phyloP scores from a whole-genome alignment of 2,888 invertebrate genomes.

The Orchesella flavescens region DNA sequence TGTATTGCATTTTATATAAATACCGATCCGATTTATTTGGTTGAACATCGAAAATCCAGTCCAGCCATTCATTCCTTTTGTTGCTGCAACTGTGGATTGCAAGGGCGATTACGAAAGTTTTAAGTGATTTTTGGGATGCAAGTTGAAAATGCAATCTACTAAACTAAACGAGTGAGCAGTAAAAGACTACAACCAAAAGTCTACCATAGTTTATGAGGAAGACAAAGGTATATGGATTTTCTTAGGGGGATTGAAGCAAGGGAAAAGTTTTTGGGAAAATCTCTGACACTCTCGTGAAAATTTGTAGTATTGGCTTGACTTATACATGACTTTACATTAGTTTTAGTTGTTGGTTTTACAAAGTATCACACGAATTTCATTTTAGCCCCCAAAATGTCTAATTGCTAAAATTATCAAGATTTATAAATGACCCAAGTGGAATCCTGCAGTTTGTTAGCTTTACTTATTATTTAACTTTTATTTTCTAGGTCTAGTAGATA shows the following conservation, averaged over 20 bases:
- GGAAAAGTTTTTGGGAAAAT: too few species aligned
- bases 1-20: too few species aligned
- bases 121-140: constrained; percentile 16
- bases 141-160: constrained; percentile 2
- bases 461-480: background rate
- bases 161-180: background rate
- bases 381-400: constrained; percentile 3
- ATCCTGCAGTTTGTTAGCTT: constrained; percentile 2
- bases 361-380: background rate
- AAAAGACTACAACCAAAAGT: background rate
- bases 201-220: background rate
- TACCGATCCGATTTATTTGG: background rate
- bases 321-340: too few species aligned
- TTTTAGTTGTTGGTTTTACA: too few species aligned
- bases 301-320: too few species aligned
- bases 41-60: background rate
- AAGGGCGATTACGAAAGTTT: constrained; percentile 30
- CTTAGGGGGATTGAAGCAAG: background rate
- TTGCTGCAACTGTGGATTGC: background rate
- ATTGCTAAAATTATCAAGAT: constrained; percentile 36
- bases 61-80: constrained; percentile 8
- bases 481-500: too few species aligned
- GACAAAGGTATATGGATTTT: background rate
- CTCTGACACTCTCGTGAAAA: too few species aligned
- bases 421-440: constrained; percentile 32